phyloP scores from a whole-genome alignment of 2,113 vertebrate species.

The Sceloporus tristichus region DNA sequence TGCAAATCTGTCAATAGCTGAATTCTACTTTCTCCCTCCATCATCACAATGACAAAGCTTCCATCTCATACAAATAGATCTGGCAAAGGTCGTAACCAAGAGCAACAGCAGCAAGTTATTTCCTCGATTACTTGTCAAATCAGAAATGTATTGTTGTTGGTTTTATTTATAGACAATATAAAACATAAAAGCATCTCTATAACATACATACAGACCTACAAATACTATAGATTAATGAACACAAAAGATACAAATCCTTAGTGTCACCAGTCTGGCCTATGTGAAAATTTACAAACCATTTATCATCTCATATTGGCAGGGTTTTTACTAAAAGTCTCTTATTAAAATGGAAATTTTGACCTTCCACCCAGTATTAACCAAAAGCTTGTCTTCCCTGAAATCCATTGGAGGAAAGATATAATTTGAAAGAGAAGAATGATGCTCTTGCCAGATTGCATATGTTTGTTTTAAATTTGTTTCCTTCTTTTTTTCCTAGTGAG shows the following conservation, averaged over 20 bases:
- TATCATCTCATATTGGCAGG: slow-evolving; percentile 32
- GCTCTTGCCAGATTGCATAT: slow-evolving; percentile 8
- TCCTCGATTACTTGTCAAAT: slow-evolving; percentile 56
- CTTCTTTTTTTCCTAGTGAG: neutral
- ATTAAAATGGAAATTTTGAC: slow-evolving; percentile 57
- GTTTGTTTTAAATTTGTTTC: slow-evolving; percentile 34
- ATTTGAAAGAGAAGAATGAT: slow-evolving; percentile 38
- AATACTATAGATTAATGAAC: slow-evolving; percentile 23
- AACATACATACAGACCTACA: neutral
- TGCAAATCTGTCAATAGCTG: slow-evolving; percentile 69
- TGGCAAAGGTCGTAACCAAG: slow-evolving; percentile 62
- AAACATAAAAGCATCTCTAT: slow-evolving; percentile 3
- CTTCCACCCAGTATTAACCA: slow-evolving; percentile 40
- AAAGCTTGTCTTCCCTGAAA: slow-evolving; percentile 21
- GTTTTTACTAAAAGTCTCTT: slow-evolving; percentile 37
- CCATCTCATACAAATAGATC: slow-evolving; percentile 63
- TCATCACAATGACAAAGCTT: slow-evolving; percentile 55
- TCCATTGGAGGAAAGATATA: slow-evolving; percentile 36
- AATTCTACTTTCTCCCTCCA: slow-evolving; percentile 63
- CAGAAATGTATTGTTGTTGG: slow-evolving; percentile 39
- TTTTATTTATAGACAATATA: slow-evolving; percentile 44
- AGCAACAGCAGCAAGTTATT: slow-evolving; percentile 57
- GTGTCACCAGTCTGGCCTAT: slow-evolving; percentile 46
- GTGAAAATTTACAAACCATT: slow-evolving; percentile 41
- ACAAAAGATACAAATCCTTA: neutral